A percentile compares a stretch with the other conserved stretches of the same genome.
phyloP scores from a whole-genome alignment of 2,797 vertebrate genomes.

The Phataginus tricuspis region DNA sequence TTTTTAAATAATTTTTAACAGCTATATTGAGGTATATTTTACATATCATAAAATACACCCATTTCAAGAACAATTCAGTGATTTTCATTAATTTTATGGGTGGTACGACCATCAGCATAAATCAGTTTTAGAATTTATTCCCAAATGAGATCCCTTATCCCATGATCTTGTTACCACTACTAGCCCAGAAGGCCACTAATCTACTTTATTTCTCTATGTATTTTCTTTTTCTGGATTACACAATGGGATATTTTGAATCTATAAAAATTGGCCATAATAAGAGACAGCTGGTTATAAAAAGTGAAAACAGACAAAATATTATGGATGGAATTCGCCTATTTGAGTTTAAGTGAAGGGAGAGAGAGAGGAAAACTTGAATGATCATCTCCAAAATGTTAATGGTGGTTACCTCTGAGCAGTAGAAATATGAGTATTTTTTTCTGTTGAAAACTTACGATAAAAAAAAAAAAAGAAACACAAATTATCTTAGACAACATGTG shows the following conservation, averaged over 20 bases:
- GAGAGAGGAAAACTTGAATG: background rate
- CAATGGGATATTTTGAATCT: background rate
- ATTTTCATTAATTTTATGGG: constrained; percentile 4
- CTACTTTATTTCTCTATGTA: background rate
- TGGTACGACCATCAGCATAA: background rate
- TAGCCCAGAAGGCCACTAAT: background rate
- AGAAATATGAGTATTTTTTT: background rate
- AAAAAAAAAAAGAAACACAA: background rate
- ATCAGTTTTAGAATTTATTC: background rate
- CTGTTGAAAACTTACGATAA: constrained; percentile 22
- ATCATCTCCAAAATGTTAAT: background rate
- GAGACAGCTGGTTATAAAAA: background rate
- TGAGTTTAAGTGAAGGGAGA: background rate
- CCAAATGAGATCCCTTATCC: background rate
- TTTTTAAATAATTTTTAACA: constrained; percentile 34
- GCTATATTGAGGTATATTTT: background rate
- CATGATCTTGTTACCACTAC: background rate
- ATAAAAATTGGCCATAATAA: constrained; percentile 9
- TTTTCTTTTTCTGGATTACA: background rate
- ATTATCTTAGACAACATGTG: background rate
- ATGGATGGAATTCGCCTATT: background rate
- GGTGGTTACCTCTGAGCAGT: background rate
- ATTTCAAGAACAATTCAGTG: background rate
- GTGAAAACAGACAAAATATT: background rate
- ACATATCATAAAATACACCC: background rate